Conservation (phyloP, 1,140 invertebrate species). For the Octopus bimaculoides region DNA sequence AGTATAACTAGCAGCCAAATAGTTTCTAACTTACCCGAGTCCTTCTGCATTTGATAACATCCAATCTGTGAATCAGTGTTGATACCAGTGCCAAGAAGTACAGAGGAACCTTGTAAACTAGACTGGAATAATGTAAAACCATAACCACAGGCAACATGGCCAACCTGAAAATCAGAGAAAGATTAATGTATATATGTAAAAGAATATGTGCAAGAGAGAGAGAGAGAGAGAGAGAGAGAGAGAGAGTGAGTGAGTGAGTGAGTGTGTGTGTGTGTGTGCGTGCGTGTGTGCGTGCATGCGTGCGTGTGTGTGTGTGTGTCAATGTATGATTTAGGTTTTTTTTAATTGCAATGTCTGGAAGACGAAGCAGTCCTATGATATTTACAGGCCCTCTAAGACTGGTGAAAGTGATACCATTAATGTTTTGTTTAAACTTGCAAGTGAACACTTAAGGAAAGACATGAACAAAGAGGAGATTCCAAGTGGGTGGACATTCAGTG, state of each 20-base stretch:
- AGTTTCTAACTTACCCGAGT: slow-evolving; percentile 32
- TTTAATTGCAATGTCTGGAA: too few relatives aligned
- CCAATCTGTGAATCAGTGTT: slow-evolving; percentile 93
- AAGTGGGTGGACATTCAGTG: slow-evolving; percentile 17
- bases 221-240: background rate
- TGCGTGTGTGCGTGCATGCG: background rate
- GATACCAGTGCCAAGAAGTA: slow-evolving; percentile 83
- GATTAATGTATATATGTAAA: slow-evolving; percentile 10
- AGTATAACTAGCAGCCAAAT: background rate
- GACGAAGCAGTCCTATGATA: too few relatives aligned
- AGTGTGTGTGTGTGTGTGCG: background rate
- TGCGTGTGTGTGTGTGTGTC: background rate
- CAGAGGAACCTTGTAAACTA: slow-evolving; percentile 61
- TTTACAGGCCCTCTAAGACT: too few relatives aligned
- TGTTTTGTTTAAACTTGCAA: slow-evolving; percentile 20
- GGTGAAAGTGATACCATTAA: background rate
- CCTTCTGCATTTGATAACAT: slow-evolving; percentile 51
- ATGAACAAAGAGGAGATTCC: too few relatives aligned
- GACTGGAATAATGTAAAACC: slow-evolving; percentile 80
- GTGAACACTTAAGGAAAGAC: slow-evolving; percentile 4
- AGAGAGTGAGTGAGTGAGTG: background rate
- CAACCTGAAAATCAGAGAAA: slow-evolving; percentile 59
- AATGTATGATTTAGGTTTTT: background rate
- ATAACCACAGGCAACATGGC: slow-evolving; percentile 79
- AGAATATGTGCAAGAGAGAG: slow-evolving; percentile 8